These are phyloP conservation scores for Pterocles orientalis DNA, from an alignment of 2,113 vertebrate species.

Conservation along the genomic window DNA sequence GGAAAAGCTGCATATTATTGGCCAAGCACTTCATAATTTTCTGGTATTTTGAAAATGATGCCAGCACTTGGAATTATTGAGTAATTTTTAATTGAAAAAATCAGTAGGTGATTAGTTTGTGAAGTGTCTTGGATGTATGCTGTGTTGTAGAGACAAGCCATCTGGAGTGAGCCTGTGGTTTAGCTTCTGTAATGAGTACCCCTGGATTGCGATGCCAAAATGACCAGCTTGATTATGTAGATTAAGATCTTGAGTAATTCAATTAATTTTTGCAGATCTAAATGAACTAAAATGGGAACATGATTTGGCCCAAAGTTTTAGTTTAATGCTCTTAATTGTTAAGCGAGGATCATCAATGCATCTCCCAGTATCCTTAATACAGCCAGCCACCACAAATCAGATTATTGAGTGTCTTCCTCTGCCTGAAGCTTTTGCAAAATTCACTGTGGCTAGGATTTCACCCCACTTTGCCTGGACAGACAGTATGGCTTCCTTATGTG, in stretches of 20 bases:
- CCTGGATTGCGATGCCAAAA: neutral
- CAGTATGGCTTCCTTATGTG: neutral
- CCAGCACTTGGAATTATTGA: constrained; percentile 31
- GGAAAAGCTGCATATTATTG: neutral
- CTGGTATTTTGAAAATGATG: constrained; percentile 39
- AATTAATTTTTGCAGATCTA: neutral
- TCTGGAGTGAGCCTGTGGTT: constrained; percentile 32
- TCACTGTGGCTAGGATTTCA: neutral
- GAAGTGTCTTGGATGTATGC: constrained; percentile 26
- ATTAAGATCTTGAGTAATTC: constrained; percentile 30
- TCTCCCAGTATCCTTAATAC: neutral
- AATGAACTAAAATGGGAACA: constrained; percentile 15
- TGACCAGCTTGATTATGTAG: constrained; percentile 7
- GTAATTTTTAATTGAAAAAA: constrained; percentile 52
- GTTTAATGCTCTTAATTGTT: constrained; percentile 1
- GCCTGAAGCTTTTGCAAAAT: neutral
- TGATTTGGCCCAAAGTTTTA: constrained; percentile 30
- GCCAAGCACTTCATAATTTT: neutral
- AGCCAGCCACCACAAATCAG: neutral
- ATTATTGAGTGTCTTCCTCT: neutral
- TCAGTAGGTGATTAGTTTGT: constrained; percentile 43
- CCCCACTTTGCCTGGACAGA: neutral
- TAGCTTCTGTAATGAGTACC: constrained; percentile 20
- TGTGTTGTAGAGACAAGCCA: constrained; percentile 35
- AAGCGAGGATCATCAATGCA: neutral